Percentiles rank a stretch among this genome's conserved stretches.
phyloP scores from a whole-genome alignment of 2,888 invertebrate genomes.

The Drosophila pseudotalamancana region DNA sequence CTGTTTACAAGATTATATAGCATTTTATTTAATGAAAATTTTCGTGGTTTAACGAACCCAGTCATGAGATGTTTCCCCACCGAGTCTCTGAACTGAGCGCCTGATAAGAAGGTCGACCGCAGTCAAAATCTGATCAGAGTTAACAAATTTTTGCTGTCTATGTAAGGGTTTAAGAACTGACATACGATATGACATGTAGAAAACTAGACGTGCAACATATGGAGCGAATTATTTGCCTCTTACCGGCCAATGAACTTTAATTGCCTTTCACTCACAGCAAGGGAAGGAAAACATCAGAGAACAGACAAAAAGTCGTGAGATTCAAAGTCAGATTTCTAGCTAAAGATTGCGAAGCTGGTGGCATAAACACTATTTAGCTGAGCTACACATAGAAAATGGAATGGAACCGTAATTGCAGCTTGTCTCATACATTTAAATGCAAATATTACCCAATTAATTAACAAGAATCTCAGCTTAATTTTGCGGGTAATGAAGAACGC shows the following conservation, averaged over 20 bases:
- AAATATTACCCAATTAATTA: conserved; percentile 21
- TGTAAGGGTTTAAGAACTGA: conserved; percentile 15
- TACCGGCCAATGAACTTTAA: conserved; percentile 55
- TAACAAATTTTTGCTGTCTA: conserved; percentile 14
- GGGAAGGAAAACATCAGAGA: neutral
- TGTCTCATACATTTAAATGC: conserved; percentile 5
- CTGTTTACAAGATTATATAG: conserved; percentile 13
- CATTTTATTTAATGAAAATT: conserved; percentile 26
- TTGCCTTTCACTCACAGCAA: conserved; percentile 62
- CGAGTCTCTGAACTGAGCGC: conserved; percentile 4
- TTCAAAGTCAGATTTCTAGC: conserved; percentile 25
- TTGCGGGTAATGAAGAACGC: neutral
- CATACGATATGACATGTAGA: neutral
- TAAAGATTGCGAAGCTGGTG: conserved; percentile 24
- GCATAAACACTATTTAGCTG: neutral
- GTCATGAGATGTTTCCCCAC: conserved; percentile 29
- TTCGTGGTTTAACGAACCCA: conserved; percentile 62
- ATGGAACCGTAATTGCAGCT: conserved; percentile 9
- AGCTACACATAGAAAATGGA: neutral
- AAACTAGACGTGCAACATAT: conserved; percentile 25
- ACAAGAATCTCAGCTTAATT: conserved; percentile 6
- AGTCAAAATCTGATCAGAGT: conserved; percentile 11
- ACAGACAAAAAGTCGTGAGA: conserved; percentile 28
- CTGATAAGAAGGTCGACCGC: conserved; percentile 31
- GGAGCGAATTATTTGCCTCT: conserved; percentile 29